Evolutionary conservation across 2,888 invertebrate species (phyloP).

Genomic region (Orthonychiurus folsomi): DNA sequence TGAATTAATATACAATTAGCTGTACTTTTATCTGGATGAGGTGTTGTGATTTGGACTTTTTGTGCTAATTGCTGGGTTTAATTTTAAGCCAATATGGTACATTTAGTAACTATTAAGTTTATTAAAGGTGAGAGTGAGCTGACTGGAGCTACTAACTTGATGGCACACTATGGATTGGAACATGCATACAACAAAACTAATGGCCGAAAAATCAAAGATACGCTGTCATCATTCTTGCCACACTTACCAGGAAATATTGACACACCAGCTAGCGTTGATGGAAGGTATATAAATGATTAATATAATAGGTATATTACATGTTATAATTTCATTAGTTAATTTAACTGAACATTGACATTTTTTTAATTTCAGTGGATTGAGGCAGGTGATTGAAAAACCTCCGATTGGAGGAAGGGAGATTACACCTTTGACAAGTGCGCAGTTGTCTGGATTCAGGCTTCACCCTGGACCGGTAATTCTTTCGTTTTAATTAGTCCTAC

Average conservation of each 20-base stretch:
- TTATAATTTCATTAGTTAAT: not conserved
- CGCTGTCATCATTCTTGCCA: slow-evolving; percentile 87
- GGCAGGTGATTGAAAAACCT: slow-evolving; percentile 90
- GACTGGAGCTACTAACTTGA: slow-evolving; percentile 92
- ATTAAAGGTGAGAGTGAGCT: slow-evolving; percentile 74
- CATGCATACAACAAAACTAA: slow-evolving; percentile 97
- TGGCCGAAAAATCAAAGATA: slow-evolving; percentile 90
- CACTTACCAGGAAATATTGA: slow-evolving; percentile 92
- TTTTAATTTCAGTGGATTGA: slow-evolving; percentile 68
- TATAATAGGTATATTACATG: slow-evolving; percentile 17
- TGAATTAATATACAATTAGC: not conserved
- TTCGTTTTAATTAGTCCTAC: not conserved
- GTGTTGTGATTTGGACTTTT: not conserved
- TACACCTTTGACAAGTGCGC: slow-evolving; percentile 72
- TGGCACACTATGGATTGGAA: slow-evolving; percentile 91
- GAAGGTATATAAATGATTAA: slow-evolving; percentile 50
- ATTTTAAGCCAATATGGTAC: not conserved
- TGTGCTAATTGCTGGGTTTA: not conserved
- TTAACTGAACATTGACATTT: slow-evolving; percentile 20
- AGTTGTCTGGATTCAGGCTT: slow-evolving; percentile 83
- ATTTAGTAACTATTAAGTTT: not conserved
- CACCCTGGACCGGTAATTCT: slow-evolving; percentile 75
- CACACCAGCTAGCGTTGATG: slow-evolving; percentile 67
- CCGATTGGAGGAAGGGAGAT: slow-evolving; percentile 87
- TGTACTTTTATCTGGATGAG: not conserved